Base-by-base conservation (phyloP, 2,888 invertebrate genomes). In the Caenorhabditis sulstoni region DNA sequence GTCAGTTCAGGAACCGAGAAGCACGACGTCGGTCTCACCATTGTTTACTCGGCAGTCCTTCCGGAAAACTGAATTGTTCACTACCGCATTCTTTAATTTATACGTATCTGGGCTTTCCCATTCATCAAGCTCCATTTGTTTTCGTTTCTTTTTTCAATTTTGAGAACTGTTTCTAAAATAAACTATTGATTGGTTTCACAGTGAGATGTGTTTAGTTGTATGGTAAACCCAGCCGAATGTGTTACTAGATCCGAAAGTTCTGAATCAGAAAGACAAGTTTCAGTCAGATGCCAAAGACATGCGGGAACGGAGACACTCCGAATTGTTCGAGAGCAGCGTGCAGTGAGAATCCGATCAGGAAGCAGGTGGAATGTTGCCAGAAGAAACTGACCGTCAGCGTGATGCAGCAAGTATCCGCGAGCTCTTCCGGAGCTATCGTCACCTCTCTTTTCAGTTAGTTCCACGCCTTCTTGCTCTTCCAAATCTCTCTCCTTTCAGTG, bases 401-500 rank as follows among this genome's bases (percentile, higher is more conserved):
- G 4, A 16, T 52, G 16, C 85, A 88, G 73, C 84, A 84, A 53
- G 71, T 85, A n/a, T 23, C 83, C 3, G 76, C 88, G 0, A 76
- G 85, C 20, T 85, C 83, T 9, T 81, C 81, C 18, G 88, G 88
- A 14, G 87, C 87, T 4, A 67, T 87, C n/a, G 79, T 82, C 29
- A 88, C 88, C 0, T 84, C 88, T 0, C 55, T 87, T 37, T 67
- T 87, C 44, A 87, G 87, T 87, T 9, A 75, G 84, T 70, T 37
- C 18, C 18, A 20, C 20, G 14, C 37, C 44, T 16, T 45, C 12
- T 16, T 3, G 39, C 45, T n/a, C n/a, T n/a, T n/a, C n/a, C n/a
- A n/a, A n/a, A n/a, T n/a, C n/a, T n/a, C n/a, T n/a, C 12, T 53
- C 16, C 18, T 81, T 82, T 52, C 68, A 88, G 89, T 89, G 92